phyloP scores from a whole-genome alignment of 2,888 invertebrate genomes.

The Dione vanillae region DNA sequence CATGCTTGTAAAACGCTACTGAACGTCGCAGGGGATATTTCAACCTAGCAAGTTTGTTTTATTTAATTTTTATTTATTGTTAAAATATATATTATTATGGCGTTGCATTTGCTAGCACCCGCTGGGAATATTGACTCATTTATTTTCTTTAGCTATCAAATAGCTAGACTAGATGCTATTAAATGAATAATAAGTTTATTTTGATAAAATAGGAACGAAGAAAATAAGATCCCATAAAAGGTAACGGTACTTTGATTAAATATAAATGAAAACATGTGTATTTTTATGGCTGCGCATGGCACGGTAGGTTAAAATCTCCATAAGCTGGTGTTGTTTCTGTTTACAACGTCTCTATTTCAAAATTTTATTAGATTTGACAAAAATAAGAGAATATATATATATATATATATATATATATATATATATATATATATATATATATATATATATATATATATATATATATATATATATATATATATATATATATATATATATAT shows the following conservation, averaged over 20 bases:
- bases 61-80: constrained; percentile 66
- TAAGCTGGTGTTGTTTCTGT: not conserved
- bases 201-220: constrained; percentile 26
- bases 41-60: constrained; percentile 68
- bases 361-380: not conserved
- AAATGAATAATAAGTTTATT: constrained; percentile 28
- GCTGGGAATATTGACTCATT: constrained; percentile 35
- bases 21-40: constrained; percentile 71
- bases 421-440: no score
- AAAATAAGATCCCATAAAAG: constrained; percentile 27
- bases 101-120: constrained; percentile 39
- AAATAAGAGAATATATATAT: no score
- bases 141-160: constrained; percentile 26
- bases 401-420: no score
- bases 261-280: constrained; percentile 32
- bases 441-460: no score
- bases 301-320: constrained; percentile 14
- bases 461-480: no score
- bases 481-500: no score
- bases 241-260: constrained; percentile 20
- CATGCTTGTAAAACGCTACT: constrained; percentile 56
- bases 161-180: not conserved
- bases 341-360: constrained; percentile 16
- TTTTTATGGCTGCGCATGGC: constrained; percentile 35
- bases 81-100: constrained; percentile 67